Evolutionary conservation across 2,113 vertebrate species (phyloP).

Genomic region (Empidonax traillii): DNA sequence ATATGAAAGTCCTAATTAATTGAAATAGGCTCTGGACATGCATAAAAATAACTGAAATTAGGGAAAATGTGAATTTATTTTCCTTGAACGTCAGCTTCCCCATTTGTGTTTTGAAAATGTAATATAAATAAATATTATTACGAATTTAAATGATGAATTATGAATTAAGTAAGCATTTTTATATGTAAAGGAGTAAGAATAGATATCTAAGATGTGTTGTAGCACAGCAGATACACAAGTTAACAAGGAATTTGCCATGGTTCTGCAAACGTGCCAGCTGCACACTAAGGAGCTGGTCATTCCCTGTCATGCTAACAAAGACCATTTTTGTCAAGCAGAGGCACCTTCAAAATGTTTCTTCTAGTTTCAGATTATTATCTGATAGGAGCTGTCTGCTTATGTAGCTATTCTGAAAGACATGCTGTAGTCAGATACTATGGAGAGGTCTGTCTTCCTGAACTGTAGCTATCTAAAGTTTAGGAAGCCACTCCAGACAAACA

Average conservation of each 20-base stretch:
- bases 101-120: neutral
- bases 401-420: neutral
- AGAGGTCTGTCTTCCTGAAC: fast-evolving
- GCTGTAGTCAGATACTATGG: neutral
- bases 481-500: neutral
- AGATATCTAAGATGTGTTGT: neutral
- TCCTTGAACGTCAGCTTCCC: neutral
- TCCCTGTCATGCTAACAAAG: neutral
- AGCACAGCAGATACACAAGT: neutral
- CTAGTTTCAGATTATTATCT: neutral
- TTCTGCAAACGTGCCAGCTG: neutral
- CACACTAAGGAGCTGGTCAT: neutral
- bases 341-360: neutral
- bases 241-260: neutral
- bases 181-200: neutral
- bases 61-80: fast-evolving
- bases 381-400: neutral
- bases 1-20: neutral
- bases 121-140: neutral
- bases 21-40: neutral
- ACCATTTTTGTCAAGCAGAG: neutral
- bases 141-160: neutral
- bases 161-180: neutral
- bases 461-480: neutral
- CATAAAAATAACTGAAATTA: neutral